A percentile compares a stretch with the other conserved stretches of the same genome.
Conservation (phyloP, 2,113 vertebrate species). For the Thalassarche chlororhynchos region DNA sequence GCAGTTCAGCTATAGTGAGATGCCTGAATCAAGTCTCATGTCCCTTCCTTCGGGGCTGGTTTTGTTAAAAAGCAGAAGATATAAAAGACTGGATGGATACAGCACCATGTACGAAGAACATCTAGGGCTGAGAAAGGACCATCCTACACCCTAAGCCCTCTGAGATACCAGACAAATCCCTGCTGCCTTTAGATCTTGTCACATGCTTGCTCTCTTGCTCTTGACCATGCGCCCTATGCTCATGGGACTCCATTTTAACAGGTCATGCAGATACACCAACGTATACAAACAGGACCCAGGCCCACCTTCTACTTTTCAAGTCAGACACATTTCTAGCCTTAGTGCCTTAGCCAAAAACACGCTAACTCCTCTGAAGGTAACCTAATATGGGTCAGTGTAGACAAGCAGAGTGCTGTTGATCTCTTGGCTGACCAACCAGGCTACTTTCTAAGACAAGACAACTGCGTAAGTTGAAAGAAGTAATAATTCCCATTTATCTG, state of each 20-base stretch:
- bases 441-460: neutral
- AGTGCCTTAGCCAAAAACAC: neutral
- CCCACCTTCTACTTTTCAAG: neutral
- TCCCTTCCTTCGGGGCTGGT: neutral
- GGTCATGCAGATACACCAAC: neutral
- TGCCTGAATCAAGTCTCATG: neutral
- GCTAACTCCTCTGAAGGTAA: neutral
- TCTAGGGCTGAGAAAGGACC: neutral
- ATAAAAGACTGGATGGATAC: neutral
- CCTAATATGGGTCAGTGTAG: neutral
- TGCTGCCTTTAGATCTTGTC: neutral
- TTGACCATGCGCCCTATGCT: fast-evolving
- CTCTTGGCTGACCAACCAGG: neutral
- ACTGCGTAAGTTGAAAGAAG: neutral
- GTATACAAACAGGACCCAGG: neutral
- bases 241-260: neutral
- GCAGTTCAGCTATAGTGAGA: neutral
- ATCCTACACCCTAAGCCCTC: neutral
- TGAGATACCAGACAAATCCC: neutral
- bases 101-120: neutral
- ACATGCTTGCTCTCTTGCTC: neutral
- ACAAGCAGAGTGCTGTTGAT: neutral
- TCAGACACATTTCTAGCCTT: neutral
- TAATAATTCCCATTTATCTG: neutral
- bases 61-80: neutral